Evolutionary conservation across 2,797 vertebrate genomes (phyloP).

Genomic region (Lepilemur septentrionalis): DNA sequence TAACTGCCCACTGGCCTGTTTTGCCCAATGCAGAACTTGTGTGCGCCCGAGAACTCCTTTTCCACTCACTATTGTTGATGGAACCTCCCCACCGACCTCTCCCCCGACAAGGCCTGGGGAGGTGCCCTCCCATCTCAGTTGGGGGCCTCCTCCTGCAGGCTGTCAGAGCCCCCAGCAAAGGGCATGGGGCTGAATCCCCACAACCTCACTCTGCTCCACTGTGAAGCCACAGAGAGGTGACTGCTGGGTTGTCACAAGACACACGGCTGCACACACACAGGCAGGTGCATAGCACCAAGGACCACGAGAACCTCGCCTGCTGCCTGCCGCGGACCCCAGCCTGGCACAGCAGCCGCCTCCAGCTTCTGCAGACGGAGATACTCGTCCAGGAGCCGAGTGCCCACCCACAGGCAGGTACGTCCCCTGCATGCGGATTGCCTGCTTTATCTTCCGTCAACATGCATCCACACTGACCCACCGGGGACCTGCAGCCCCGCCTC

Average conservation of each 20-base stretch:
- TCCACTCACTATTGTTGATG: background rate
- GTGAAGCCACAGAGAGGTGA: background rate
- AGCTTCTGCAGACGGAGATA: background rate
- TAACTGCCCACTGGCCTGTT: background rate
- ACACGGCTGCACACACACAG: rapidly evolving
- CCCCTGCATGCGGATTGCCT: rapidly evolving
- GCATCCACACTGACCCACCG: background rate
- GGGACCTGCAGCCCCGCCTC: background rate
- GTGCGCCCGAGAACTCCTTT: background rate
- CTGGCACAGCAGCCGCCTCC: background rate
- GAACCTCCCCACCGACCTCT: background rate
- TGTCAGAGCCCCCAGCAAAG: background rate
- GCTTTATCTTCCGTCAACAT: background rate
- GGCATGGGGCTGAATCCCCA: background rate
- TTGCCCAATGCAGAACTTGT: background rate
- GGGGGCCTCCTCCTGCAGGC: background rate
- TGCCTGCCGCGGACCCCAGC: background rate
- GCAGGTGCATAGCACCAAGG: rapidly evolving
- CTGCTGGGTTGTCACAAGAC: background rate
- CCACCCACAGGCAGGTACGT: background rate
- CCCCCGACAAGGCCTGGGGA: background rate
- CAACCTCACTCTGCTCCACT: rapidly evolving
- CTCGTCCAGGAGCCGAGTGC: background rate
- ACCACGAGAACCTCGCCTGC: background rate
- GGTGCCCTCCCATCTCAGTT: too few species aligned